A percentile compares a stretch with the other conserved stretches of the same genome.
Evolutionary conservation across 2,797 vertebrate species (phyloP).

Genomic region (Chelidonichthys spinosus): DNA sequence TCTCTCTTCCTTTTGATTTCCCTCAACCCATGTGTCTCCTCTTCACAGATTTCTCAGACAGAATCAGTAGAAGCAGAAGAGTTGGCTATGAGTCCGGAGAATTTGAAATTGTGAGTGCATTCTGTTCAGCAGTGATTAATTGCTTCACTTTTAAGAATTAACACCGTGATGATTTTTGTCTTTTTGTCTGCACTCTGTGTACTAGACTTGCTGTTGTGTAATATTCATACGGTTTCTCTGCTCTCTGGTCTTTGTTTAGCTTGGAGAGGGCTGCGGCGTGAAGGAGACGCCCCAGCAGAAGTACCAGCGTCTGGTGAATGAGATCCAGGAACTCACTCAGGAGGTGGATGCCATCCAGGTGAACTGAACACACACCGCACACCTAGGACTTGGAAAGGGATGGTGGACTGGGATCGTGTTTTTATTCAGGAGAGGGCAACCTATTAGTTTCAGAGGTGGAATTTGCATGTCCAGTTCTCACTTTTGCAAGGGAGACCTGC

Average conservation of each 20-base stretch:
- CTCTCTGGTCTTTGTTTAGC: conserved; percentile 73
- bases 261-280: conserved; percentile 91
- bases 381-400: background rate
- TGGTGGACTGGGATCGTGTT: background rate
- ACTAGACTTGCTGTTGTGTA: conserved; percentile 7
- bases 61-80: conserved; percentile 90
- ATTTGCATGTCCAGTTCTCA: conserved; percentile 9
- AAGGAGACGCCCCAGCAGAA: conserved; percentile 97
- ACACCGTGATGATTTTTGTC: conserved; percentile 1
- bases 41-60: conserved; percentile 93
- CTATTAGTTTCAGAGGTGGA: conserved; percentile 13
- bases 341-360: conserved; percentile 96
- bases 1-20: background rate
- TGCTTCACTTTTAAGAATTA: background rate
- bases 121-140: conserved; percentile 24
- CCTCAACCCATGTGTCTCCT: conserved; percentile 41
- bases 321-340: conserved; percentile 93
- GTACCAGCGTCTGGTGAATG: conserved; percentile 93
- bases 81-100: conserved; percentile 96
- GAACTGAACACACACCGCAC: background rate
- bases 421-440: background rate
- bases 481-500: background rate
- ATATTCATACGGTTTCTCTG: conserved; percentile 14
- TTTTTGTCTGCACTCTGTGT: conserved; percentile 1
- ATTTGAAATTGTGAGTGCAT: conserved; percentile 92